Conservation (phyloP, 2,113 vertebrate species). For the Crotalus helleri region DNA sequence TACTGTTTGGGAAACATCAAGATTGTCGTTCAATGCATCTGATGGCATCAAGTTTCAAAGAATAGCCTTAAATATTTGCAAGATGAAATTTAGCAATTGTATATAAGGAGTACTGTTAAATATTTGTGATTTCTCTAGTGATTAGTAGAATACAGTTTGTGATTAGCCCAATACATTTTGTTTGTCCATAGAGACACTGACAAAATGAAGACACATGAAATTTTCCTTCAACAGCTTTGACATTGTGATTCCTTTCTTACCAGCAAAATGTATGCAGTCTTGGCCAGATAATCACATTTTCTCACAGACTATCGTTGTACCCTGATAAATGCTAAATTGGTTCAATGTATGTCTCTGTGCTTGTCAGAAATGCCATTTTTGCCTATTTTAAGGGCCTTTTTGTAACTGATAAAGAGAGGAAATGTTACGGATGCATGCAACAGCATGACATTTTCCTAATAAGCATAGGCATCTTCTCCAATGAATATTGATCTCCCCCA, state of each 20-base stretch:
- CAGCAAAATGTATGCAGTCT: conserved; percentile 15
- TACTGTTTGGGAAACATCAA: not conserved
- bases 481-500: conserved; percentile 6
- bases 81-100: not conserved
- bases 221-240: not conserved
- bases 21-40: not conserved
- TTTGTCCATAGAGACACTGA: not conserved
- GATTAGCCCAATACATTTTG: not conserved
- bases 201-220: not conserved
- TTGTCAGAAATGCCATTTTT: conserved; percentile 21
- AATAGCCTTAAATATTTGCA: not conserved
- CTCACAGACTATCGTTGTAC: not conserved
- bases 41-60: not conserved
- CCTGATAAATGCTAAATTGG: conserved; percentile 27
- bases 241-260: conserved; percentile 5
- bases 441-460: conserved; percentile 16
- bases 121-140: not conserved
- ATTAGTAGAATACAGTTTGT: not conserved
- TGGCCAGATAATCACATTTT: conserved; percentile 24
- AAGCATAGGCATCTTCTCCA: conserved; percentile 2
- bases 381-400: conserved; percentile 14
- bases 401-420: conserved; percentile 15
- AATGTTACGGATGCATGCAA: conserved; percentile 9
- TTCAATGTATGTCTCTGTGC: not conserved
- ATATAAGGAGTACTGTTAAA: not conserved